phyloP scores from a whole-genome alignment of 2,888 invertebrate species.

The Cheiracanthium punctorium region DNA sequence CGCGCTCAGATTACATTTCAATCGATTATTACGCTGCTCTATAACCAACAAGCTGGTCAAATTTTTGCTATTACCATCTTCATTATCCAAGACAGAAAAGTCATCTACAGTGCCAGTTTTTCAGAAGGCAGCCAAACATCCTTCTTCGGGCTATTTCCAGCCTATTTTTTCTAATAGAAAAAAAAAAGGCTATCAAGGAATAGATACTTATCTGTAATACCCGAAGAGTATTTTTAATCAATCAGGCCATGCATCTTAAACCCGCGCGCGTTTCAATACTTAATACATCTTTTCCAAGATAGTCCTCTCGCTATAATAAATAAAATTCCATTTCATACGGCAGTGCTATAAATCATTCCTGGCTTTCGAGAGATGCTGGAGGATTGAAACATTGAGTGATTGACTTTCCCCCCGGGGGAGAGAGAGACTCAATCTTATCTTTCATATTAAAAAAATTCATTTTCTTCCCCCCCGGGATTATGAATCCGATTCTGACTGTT shows the following conservation, averaged over 20 bases:
- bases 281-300: constrained; percentile 32
- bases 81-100: too few relatives aligned
- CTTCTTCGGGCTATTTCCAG: neutral
- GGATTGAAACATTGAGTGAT: constrained; percentile 2
- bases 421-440: neutral
- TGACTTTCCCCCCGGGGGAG: neutral
- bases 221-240: neutral
- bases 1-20: too few relatives aligned
- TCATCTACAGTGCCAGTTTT: too few relatives aligned
- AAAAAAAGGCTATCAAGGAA: too few relatives aligned
- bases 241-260: neutral
- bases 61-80: too few relatives aligned
- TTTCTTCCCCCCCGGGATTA: neutral
- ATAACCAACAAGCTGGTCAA: too few relatives aligned
- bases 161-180: neutral
- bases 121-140: too few relatives aligned
- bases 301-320: constrained; percentile 33
- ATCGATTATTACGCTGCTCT: too few relatives aligned
- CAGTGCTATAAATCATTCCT: constrained; percentile 48
- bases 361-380: constrained; percentile 18
- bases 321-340: constrained; percentile 25
- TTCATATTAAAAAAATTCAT: neutral
- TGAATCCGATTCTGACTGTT: neutral
- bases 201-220: neutral
- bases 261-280: constrained; percentile 3